A percentile compares a stretch with the other conserved stretches of the same genome.
phyloP scores from a whole-genome alignment of 2,113 vertebrate species.

The Burhinus bistriatus region DNA sequence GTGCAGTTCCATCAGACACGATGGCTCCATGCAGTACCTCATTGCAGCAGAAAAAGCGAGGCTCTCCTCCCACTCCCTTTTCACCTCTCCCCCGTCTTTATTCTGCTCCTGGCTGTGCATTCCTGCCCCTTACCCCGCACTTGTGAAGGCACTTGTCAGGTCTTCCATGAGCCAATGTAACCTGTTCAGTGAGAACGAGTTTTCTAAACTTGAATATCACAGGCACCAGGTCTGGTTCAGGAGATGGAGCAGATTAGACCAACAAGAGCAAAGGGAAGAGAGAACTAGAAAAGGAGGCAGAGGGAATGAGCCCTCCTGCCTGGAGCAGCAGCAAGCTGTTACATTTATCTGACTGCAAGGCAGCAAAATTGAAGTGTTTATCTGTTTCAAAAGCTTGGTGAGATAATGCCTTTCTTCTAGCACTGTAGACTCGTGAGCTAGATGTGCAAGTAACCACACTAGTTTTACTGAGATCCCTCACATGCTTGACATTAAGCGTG shows the following conservation, averaged over 20 bases:
- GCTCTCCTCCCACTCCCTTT: neutral
- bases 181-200: neutral
- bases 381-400: neutral
- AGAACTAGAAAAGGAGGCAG: neutral
- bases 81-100: neutral
- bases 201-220: neutral
- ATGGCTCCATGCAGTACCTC: neutral
- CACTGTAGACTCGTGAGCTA: neutral
- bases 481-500: fast-evolving
- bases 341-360: neutral
- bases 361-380: neutral
- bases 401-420: neutral
- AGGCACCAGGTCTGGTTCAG: neutral
- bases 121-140: neutral
- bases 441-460: neutral
- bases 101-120: neutral
- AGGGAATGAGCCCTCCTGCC: neutral
- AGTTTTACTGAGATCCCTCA: neutral
- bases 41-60: neutral
- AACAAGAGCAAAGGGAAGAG: neutral
- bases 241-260: neutral
- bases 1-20: neutral
- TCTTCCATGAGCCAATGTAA: neutral
- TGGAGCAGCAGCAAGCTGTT: neutral
- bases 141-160: neutral